A percentile compares a stretch with the other conserved stretches of the same genome.
phyloP scores from a whole-genome alignment of 2,888 invertebrate species.

The Phyllotreta striolata region DNA sequence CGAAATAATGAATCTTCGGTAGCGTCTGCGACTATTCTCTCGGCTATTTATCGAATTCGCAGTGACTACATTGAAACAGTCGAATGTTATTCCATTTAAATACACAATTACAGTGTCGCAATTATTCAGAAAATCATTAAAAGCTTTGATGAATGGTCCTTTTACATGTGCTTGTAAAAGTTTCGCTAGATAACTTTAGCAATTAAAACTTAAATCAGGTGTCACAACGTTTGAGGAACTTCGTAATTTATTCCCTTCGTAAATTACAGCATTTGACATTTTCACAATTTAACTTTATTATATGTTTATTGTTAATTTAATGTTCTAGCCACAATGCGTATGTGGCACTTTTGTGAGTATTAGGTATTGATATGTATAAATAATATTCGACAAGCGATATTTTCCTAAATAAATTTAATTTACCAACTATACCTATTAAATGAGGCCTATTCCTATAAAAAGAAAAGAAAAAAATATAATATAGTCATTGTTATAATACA shows the following conservation, averaged over 20 bases:
- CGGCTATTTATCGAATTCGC: conserved; percentile 9
- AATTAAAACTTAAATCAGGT: conserved; percentile 34
- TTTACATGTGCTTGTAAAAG: conserved; percentile 37
- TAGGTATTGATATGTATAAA: no score
- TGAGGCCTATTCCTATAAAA: no score
- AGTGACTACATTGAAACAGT: conserved; percentile 14
- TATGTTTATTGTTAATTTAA: conserved; percentile 13
- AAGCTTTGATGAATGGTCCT: conserved; percentile 37
- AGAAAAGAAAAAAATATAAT: no score
- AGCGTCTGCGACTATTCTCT: background rate
- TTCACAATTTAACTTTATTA: conserved; percentile 17
- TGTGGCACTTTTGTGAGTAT: no score
- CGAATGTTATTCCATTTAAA: conserved; percentile 32
- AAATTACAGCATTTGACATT: conserved; percentile 18
- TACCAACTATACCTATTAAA: no score
- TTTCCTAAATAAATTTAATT: no score
- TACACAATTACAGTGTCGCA: conserved; percentile 29
- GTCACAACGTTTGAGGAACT: conserved; percentile 34
- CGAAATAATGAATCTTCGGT: no score
- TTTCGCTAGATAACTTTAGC: conserved; percentile 36
- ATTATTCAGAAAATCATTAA: conserved; percentile 36
- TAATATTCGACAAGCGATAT: no score
- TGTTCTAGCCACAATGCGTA: background rate
- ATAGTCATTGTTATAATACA: no score
- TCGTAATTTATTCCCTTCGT: conserved; percentile 24